Evolutionary conservation across 1,140 invertebrate species (phyloP), one percentile per base, ranked within the genome.

Genomic region (Papilio xuthus): DNA sequence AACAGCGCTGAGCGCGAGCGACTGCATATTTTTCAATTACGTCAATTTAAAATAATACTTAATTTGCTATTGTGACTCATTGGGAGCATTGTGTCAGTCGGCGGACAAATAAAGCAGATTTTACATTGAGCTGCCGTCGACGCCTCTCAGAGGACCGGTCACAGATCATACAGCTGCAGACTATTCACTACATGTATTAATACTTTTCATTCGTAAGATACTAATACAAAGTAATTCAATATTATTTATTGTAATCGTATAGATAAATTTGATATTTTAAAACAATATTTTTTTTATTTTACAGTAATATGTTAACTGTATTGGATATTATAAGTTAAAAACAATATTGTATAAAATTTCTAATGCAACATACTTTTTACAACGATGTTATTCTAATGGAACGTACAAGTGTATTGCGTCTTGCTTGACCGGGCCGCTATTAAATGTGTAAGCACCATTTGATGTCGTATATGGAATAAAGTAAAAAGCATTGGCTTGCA

Each of bases 21-120:
- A 84, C 91, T 93, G 91, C 91, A 92, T 93, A 93, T 93, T 93
- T 93, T 93, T 90, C 92, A 93, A 93, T 93, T 93, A 93, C 89
- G 91, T 92, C 92, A 93, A 93, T 93, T 93, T 92, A 92, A 93
- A 93, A 92, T 93, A 93, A 93, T 93, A 91, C 92, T 92, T 93
- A 93, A 92, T 93, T 92, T 83, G 89, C 92, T 90, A 92, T 93
- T 92, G 91, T 92, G 91, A 93, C 81, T 92, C 91, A 92, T 90
- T 91, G 87, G 82, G 91, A 89, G 86, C 88, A 91, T 92, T 92
- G 90, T 92, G 90, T 88, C 90, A 88, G 83, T 84, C 83, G 82
- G 81, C 85, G 85, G 84, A 81, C 84, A 81, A 83, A 85, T 87
- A 85, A 86, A 84, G 74, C 73, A 79, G 81, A 83, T 87, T 86